Evolutionary conservation across 2,797 vertebrate genomes (phyloP), one percentile per base, ranked within the genome.

Genomic region (Caiman crocodilus): DNA sequence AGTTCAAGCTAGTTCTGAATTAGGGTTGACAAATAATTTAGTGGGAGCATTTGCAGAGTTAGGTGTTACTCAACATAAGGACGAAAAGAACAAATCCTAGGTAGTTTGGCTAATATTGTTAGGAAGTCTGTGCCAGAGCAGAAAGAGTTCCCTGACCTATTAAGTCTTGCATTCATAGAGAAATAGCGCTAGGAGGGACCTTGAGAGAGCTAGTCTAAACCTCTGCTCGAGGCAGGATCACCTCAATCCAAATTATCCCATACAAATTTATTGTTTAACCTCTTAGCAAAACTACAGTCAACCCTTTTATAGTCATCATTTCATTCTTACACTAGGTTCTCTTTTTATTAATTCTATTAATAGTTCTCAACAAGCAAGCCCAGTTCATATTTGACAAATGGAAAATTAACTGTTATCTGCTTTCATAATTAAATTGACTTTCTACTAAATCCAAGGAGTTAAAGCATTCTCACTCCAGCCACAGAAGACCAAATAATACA

Each of bases 401-500:
- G 23, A 92, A 88, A 94, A 87, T 21, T 90, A 89, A 85, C 14
- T 5, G 32, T 80, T 50, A 76, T 30, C 30, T 79, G 63, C 65
- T 67, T 67, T 67, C 63, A n/a, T 84, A 23, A 77, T 82, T 82
- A 87, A 57, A 78, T 73, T 17, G 73, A 21, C 58, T 84, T 85
- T 42, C n/a, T 1, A 25, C 35, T 42, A 35, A 69, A 71, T 14
- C 1, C 30, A 90, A 76, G 23, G 85, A 76, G 74, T 82, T 25
- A 30, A 25, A 32, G 42, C 10, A 13, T 42, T 18, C 75, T n/a
- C 50, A 28, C 1, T 23, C 74, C 83, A 7, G 14, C 30, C 32
- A 77, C 26, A 80, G 84, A 69, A 71, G 13, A 21, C 50, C 7
- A 50, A 3, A 0, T 42, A 42, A 42, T 42, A 42, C 3, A 21